These are phyloP conservation scores for Onthophagus taurus DNA, from an alignment of 1,140 invertebrate genomes.

Conservation along the genomic window DNA sequence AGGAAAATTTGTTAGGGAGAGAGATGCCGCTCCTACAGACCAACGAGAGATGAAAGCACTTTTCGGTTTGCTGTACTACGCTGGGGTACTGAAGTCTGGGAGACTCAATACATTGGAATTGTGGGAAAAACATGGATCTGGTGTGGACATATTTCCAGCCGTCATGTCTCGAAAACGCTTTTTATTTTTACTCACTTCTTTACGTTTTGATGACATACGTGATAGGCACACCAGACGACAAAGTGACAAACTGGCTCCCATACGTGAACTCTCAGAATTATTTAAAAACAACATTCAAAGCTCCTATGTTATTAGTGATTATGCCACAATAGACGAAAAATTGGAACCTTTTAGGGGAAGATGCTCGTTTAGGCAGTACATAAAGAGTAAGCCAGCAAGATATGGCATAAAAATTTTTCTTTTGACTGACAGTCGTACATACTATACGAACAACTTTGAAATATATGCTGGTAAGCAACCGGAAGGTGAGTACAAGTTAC, in stretches of 20 bases:
- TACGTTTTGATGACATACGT: constrained; percentile 17
- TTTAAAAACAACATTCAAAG: constrained; percentile 33
- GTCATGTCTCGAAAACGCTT: constrained; percentile 7
- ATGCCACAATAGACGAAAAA: constrained; percentile 35
- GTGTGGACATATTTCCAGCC: neutral
- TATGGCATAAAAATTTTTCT: constrained; percentile 10
- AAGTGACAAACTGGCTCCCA: constrained; percentile 31
- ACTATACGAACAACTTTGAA: constrained; percentile 21
- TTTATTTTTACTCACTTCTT: constrained; percentile 10
- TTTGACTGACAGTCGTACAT: constrained; percentile 1
- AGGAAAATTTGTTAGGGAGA: too few relatives aligned
- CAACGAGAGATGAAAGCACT: constrained; percentile 5
- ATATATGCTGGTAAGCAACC: constrained; percentile 33
- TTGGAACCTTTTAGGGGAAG: constrained; percentile 8
- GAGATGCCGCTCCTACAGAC: too few relatives aligned
- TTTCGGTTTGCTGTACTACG: constrained; percentile 5
- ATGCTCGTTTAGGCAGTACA: constrained; percentile 7
- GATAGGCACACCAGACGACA: constrained; percentile 24
- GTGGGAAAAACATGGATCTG: constrained; percentile 2
- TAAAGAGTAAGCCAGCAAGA: constrained; percentile 10
- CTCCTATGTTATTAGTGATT: constrained; percentile 29
- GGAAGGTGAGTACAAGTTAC: constrained; percentile 19
- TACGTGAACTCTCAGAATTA: constrained; percentile 32
- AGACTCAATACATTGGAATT: constrained; percentile 6
- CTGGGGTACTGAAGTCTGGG: neutral